A percentile compares a stretch with the other conserved stretches of the same genome.
phyloP scores from a whole-genome alignment of 2,113 vertebrate genomes.

The Sylvia atricapilla region DNA sequence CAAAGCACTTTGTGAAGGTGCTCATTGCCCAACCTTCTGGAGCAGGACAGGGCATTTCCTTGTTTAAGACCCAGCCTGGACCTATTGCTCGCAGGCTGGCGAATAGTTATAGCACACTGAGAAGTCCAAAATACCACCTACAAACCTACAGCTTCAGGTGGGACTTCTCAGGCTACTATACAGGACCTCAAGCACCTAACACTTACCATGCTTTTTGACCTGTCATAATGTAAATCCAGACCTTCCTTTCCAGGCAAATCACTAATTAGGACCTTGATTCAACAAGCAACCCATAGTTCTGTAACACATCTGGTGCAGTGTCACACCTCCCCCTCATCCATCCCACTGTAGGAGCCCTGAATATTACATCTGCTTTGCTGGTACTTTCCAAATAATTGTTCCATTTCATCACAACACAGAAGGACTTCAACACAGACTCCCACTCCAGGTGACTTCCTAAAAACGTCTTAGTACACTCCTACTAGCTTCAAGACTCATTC shows the following conservation, averaged over 20 bases:
- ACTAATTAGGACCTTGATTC: not conserved
- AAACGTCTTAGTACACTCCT: not conserved
- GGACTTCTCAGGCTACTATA: not conserved
- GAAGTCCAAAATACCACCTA: not conserved
- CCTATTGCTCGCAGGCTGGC: not conserved
- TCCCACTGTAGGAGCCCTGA: not conserved
- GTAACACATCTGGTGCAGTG: rapidly evolving
- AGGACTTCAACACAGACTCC: not conserved
- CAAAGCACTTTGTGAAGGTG: not conserved
- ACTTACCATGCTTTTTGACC: not conserved
- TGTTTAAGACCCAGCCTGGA: not conserved
- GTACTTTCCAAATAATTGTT: not conserved
- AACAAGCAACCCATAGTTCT: not conserved
- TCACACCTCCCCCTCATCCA: not conserved
- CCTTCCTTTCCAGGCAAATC: not conserved
- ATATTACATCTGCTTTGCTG: not conserved
- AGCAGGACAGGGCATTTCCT: not conserved
- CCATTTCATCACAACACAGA: not conserved
- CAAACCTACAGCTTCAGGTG: not conserved
- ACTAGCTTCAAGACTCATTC: not conserved
- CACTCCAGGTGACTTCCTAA: not conserved
- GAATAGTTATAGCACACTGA: rapidly evolving
- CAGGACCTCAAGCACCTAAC: not conserved
- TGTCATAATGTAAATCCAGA: not conserved
- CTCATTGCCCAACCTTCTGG: not conserved